Evolutionary conservation across 2,888 invertebrate species (phyloP).

Genomic region (Hemicrepidius hirtus): DNA sequence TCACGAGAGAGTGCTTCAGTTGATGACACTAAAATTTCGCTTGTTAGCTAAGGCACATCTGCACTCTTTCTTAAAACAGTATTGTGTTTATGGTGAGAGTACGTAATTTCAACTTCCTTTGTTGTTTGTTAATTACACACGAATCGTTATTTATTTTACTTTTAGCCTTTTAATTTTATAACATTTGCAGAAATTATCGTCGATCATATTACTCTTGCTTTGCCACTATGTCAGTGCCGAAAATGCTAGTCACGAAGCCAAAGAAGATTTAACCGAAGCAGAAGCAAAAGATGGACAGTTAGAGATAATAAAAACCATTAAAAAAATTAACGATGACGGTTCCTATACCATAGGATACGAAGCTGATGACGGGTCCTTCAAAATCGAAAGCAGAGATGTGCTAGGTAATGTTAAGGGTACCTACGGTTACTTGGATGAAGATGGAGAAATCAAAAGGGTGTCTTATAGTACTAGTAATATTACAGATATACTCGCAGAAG

Average conservation of each 20-base stretch:
- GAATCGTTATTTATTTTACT: background rate
- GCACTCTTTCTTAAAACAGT: slow-evolving; percentile 5
- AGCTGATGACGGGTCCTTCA: slow-evolving; percentile 89
- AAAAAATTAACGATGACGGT: slow-evolving; percentile 87
- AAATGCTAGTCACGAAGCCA: slow-evolving; percentile 69
- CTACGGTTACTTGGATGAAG: slow-evolving; percentile 86
- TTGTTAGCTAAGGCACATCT: slow-evolving; percentile 28
- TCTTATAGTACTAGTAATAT: slow-evolving; percentile 81
- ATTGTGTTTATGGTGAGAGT: slow-evolving; percentile 29
- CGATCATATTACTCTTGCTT: slow-evolving; percentile 40
- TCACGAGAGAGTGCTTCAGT: slow-evolving; percentile 31
- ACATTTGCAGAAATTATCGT: slow-evolving; percentile 43
- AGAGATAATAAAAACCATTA: slow-evolving; percentile 88
- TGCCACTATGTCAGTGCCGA: slow-evolving; percentile 39
- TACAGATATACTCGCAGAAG: slow-evolving; percentile 71
- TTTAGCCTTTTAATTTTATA: background rate
- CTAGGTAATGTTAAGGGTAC: slow-evolving; percentile 88
- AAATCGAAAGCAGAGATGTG: slow-evolving; percentile 88
- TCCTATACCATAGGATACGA: slow-evolving; percentile 91
- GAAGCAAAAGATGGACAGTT: slow-evolving; percentile 83
- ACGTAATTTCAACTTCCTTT: slow-evolving; percentile 16
- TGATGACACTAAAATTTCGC: slow-evolving; percentile 40
- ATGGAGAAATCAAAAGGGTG: slow-evolving; percentile 86
- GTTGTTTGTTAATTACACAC: background rate
- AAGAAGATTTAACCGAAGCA: slow-evolving; percentile 76